Percentiles rank a stretch among this genome's conserved stretches.
Evolutionary conservation across 2,113 vertebrate genomes (phyloP).

Genomic region (Sphaerodactylus townsendi): DNA sequence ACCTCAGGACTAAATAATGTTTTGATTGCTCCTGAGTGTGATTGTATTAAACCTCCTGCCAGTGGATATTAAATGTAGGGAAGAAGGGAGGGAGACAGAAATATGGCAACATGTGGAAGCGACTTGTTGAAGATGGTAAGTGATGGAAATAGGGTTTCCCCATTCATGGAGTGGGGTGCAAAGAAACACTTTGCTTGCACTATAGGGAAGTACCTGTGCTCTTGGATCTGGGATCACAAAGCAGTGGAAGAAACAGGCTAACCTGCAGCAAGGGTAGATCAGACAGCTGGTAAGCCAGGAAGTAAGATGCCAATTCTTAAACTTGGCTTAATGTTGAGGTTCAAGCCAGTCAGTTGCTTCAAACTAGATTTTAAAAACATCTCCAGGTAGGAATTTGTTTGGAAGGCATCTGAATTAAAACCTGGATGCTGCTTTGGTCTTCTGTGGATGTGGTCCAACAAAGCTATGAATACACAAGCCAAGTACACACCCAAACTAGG

Average conservation of each 20-base stretch:
- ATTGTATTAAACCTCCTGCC: not conserved
- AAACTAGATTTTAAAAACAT: not conserved
- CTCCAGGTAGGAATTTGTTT: not conserved
- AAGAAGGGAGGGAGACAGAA: not conserved
- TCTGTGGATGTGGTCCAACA: not conserved
- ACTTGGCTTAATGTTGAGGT: not conserved
- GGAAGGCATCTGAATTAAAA: not conserved
- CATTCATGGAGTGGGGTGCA: not conserved
- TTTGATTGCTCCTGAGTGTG: constrained; percentile 20
- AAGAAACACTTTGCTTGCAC: not conserved
- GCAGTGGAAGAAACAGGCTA: not conserved
- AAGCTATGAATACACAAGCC: not conserved
- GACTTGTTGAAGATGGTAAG: not conserved
- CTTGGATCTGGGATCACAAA: not conserved
- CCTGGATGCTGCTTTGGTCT: not conserved
- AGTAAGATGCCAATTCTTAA: not conserved
- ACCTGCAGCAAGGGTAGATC: not conserved
- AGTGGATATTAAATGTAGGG: not conserved
- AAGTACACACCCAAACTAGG: not conserved
- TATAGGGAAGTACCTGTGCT: not conserved
- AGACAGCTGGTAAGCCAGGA: not conserved
- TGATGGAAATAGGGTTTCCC: not conserved
- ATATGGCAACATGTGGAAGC: not conserved
- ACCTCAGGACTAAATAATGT: not conserved
- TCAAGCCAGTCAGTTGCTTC: not conserved